Conservation (phyloP, 2,888 invertebrate species). For the Tricholauxania praeusta region DNA sequence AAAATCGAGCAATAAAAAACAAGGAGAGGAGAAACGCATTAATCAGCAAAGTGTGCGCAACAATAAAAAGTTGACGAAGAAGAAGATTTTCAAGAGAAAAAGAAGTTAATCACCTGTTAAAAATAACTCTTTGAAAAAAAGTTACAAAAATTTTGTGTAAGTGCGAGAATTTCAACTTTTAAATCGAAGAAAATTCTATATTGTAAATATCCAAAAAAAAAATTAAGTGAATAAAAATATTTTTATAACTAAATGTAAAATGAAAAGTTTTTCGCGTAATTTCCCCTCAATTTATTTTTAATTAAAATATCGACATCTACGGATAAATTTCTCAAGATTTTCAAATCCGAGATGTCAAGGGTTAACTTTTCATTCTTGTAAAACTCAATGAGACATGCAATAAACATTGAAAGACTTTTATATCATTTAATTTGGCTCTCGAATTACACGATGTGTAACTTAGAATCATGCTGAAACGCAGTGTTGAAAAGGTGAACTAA, state of each 20-base stretch:
- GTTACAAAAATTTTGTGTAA: background rate
- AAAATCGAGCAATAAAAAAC: background rate
- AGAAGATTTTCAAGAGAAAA: background rate
- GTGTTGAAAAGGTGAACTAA: too few species aligned
- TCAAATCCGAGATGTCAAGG: too few species aligned
- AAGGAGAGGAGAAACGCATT: constrained; percentile 1
- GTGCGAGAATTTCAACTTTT: background rate
- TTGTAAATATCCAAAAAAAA: background rate
- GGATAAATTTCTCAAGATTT: too few species aligned
- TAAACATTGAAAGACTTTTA: too few species aligned
- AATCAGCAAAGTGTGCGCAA: background rate
- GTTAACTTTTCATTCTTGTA: too few species aligned
- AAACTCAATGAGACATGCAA: too few species aligned
- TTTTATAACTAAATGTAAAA: background rate
- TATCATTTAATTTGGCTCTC: too few species aligned
- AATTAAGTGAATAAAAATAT: background rate
- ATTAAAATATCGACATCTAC: too few species aligned
- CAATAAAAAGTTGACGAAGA: constrained; percentile 4
- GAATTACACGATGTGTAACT: too few species aligned
- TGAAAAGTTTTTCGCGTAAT: background rate
- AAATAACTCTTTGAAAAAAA: background rate
- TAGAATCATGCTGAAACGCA: too few species aligned
- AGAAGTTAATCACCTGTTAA: constrained; percentile 26
- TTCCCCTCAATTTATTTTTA: background rate
- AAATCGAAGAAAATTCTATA: background rate